Base-by-base conservation (phyloP, 2,888 invertebrate genomes). In the Dryadula phaetusa region DNA sequence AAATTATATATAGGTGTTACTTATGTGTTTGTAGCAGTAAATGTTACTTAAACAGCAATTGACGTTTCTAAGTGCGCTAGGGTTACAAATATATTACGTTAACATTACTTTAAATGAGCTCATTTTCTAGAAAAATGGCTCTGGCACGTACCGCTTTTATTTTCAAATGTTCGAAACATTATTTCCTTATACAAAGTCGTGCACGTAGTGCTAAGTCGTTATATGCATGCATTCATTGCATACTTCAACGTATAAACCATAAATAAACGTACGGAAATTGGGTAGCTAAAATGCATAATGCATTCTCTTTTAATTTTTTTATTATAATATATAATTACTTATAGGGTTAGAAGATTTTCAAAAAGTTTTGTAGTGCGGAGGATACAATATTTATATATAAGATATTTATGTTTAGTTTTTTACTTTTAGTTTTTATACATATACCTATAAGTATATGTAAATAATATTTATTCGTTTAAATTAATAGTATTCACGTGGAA, bases 401-500 rank as follows among this genome's bases (percentile, higher is more conserved):
- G n/a, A n/a, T n/a, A n/a, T n/a, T n/a, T n/a, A n/a, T n/a, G n/a
- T n/a, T n/a, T n/a, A n/a, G n/a, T n/a, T n/a, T n/a, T n/a, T n/a
- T n/a, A n/a, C n/a, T 32, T 32, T 32, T 37, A 12, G 1, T 12
- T 37, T 37, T 37, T 1, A 37, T 37, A 12, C 12, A 37, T 37
- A 12, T 37, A 37, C 37, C 2, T 37, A 37, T 12, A 37, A 12
- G 37, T 37, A 37, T 37, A 37, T 37, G 10, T n/a, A n/a, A n/a
- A n/a, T n/a, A n/a, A n/a, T 37, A 37, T 37, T 12, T 12, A 37
- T 37, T 12, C 12, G 28, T 52, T 52, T 52, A 28, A 56, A 40
- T 56, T 10, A 3, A 32, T 44, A 22, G 22, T 54, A 20, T 32
- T 65, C 65, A 40, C 65, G 62, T 69, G 68, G 65, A 49, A 47